These are phyloP conservation scores for Athene cunicularia DNA, from an alignment of 2,113 vertebrate species.

Conservation along the genomic window DNA sequence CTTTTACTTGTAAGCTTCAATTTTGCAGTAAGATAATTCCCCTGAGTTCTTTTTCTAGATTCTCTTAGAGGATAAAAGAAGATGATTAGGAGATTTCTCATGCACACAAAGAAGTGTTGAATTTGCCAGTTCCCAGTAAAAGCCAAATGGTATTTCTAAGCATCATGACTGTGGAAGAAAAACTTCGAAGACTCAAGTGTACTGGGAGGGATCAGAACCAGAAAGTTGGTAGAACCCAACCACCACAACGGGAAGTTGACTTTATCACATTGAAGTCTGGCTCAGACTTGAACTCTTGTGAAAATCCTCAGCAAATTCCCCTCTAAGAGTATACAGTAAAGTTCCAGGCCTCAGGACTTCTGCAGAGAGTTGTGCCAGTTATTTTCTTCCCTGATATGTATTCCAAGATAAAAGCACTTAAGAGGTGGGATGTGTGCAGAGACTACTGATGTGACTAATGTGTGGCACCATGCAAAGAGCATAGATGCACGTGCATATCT, in stretches of 20 bases:
- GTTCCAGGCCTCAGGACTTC: background rate
- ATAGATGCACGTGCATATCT: background rate
- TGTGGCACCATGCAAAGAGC: background rate
- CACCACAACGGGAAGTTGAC: background rate
- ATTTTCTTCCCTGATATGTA: background rate
- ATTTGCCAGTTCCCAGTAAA: background rate
- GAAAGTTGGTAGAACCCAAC: background rate
- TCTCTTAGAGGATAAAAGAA: background rate
- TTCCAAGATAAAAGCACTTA: background rate
- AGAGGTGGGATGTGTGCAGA: background rate
- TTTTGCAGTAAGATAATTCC: background rate
- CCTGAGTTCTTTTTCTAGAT: background rate
- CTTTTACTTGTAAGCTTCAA: conserved; percentile 15
- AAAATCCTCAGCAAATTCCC: background rate
- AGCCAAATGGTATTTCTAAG: background rate
- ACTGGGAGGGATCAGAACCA: background rate
- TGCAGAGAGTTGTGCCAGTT: background rate
- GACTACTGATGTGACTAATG: background rate
- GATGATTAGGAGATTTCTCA: background rate
- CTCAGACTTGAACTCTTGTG: background rate
- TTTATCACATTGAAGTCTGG: background rate
- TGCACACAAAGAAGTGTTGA: background rate
- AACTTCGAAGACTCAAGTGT: background rate
- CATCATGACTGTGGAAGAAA: background rate
- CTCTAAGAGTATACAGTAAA: background rate